A percentile compares a stretch with the other conserved stretches of the same genome.
Conservation (phyloP, 2,113 vertebrate species). For the Chlamydotis undulata region DNA sequence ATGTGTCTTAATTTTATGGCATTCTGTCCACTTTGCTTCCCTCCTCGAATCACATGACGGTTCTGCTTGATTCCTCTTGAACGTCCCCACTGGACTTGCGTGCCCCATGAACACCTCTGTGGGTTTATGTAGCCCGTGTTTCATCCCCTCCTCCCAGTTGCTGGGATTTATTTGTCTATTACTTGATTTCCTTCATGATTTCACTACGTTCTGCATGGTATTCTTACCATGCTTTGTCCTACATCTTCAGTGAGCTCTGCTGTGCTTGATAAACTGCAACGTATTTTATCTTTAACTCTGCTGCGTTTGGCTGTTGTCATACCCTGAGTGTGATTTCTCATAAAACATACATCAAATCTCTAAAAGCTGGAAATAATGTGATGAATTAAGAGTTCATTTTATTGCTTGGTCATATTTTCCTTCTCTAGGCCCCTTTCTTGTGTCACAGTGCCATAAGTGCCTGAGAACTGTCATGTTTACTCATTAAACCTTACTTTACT, state of each 20-base stretch:
- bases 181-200: neutral
- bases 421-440: neutral
- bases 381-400: neutral
- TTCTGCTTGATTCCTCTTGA: neutral
- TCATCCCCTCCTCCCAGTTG: neutral
- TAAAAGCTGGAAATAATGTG: neutral
- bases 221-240: neutral
- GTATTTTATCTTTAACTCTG: neutral
- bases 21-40: neutral
- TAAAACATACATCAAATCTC: neutral
- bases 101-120: neutral
- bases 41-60: neutral
- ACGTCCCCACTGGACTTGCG: fast-evolving
- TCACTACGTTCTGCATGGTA: fast-evolving
- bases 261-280: neutral
- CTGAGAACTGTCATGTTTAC: neutral
- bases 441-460: neutral
- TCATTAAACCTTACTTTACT: neutral
- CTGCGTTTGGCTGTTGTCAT: neutral
- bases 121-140: neutral
- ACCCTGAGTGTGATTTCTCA: neutral
- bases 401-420: neutral
- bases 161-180: neutral
- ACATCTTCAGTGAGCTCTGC: neutral
- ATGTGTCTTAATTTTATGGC: neutral